Conservation (phyloP, 2,797 vertebrate species). For the Melanogrammus aeglefinus region DNA sequence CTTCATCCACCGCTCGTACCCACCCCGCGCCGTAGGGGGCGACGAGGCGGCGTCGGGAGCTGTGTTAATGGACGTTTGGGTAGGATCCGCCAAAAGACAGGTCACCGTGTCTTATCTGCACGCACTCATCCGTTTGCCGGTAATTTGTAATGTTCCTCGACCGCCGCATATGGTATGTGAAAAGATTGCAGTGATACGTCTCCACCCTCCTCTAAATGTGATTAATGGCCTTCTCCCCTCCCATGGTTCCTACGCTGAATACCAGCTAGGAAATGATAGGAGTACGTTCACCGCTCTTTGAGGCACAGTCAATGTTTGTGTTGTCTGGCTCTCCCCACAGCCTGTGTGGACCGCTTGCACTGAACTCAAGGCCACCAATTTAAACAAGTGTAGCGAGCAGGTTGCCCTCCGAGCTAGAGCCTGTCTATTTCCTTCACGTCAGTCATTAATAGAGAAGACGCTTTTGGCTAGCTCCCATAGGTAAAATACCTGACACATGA, state of each 20-base stretch:
- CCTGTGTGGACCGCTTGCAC: background rate
- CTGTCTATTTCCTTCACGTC: background rate
- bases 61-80: slow-evolving; percentile 35
- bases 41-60: slow-evolving; percentile 38
- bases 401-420: background rate
- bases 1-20: slow-evolving; percentile 46
- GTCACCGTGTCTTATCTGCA: background rate
- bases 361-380: slow-evolving; percentile 3
- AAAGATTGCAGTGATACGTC: slow-evolving; percentile 4
- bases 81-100: slow-evolving; percentile 16
- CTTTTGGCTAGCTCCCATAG: background rate
- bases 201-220: slow-evolving; percentile 3
- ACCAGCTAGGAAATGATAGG: background rate
- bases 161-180: slow-evolving; percentile 5
- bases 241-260: too few relatives aligned
- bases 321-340: background rate
- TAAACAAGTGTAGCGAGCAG: background rate
- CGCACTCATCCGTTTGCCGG: slow-evolving; percentile 1
- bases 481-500: background rate
- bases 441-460: background rate
- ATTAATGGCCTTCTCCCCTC: slow-evolving; percentile 1
- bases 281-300: background rate
- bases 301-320: background rate
- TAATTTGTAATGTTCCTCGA: background rate
- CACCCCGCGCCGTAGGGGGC: slow-evolving; percentile 38